Conservation (phyloP, 92 coral and sea anemone genomes). For the Porites divaricata region DNA sequence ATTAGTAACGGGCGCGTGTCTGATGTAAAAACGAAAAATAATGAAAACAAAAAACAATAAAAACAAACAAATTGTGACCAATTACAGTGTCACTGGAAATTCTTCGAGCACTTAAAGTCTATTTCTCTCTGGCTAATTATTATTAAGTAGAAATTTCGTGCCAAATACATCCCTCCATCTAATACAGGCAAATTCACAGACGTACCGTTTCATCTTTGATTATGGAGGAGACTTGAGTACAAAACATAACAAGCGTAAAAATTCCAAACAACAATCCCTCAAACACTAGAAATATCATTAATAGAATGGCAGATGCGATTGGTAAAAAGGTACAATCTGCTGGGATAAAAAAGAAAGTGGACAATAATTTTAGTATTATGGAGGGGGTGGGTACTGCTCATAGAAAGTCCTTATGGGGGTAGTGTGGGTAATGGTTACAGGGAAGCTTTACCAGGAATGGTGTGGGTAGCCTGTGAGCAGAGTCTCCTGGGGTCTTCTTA, state of each 20-base stretch:
- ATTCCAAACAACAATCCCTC: constrained; percentile 97
- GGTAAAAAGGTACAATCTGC: constrained; percentile 90
- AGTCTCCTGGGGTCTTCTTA: too few relatives aligned
- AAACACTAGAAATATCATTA: constrained; percentile 94
- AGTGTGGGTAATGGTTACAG: neutral
- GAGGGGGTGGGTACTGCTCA: neutral
- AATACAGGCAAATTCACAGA: neutral
- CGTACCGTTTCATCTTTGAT: constrained; percentile 97
- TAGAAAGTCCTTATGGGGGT: neutral
- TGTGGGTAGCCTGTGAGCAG: neutral
- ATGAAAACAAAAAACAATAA: too few relatives aligned
- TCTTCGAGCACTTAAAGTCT: too few relatives aligned
- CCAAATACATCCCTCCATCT: too few relatives aligned
- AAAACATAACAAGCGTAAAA: constrained; percentile 96
- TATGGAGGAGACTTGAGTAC: constrained; percentile 92
- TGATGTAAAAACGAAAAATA: too few relatives aligned
- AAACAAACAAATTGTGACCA: too few relatives aligned
- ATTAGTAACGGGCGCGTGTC: too few relatives aligned
- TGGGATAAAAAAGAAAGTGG: constrained; percentile 1
- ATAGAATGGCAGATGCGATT: constrained; percentile 87
- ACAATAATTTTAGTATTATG: neutral
- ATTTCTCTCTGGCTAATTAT: too few relatives aligned
- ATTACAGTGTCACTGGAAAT: too few relatives aligned
- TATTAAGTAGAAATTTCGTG: too few relatives aligned
- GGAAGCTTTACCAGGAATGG: neutral